Percentiles rank a stretch among this genome's conserved stretches.
phyloP scores from a whole-genome alignment of 1,140 invertebrate species.

The Drosophila pallidifrons region DNA sequence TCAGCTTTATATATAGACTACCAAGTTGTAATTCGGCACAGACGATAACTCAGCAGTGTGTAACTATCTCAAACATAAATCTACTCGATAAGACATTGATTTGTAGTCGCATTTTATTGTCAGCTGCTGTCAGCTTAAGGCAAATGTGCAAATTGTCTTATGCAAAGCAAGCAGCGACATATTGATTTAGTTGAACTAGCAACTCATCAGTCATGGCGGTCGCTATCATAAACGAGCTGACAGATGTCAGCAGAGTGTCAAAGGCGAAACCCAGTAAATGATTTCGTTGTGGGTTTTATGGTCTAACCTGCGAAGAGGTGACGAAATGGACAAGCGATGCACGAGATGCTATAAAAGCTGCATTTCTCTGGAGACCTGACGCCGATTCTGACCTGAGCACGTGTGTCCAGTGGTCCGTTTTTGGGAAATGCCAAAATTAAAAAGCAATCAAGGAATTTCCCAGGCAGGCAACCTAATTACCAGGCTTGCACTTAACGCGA shows the following conservation, averaged over 20 bases:
- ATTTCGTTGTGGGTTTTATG: slow-evolving; percentile 9
- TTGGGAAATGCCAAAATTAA: slow-evolving; percentile 61
- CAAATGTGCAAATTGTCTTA: slow-evolving; percentile 10
- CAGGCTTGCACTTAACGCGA: slow-evolving; percentile 21
- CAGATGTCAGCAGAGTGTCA: slow-evolving; percentile 28
- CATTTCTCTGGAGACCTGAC: no score
- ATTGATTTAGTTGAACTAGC: slow-evolving; percentile 6
- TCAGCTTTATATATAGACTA: slow-evolving; percentile 27
- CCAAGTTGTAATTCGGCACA: not conserved
- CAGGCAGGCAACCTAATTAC: slow-evolving; percentile 23
- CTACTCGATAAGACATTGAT: not conserved
- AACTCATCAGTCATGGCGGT: slow-evolving; percentile 6
- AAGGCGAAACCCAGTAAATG: no score
- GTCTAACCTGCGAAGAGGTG: slow-evolving; percentile 15
- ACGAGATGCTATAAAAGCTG: not conserved
- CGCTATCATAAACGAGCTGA: not conserved
- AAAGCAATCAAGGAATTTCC: slow-evolving; percentile 57
- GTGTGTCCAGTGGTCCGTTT: not conserved
- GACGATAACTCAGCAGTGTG: not conserved
- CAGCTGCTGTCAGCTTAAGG: slow-evolving; percentile 23
- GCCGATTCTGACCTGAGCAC: no score
- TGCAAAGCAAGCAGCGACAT: not conserved
- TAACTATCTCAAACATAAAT: not conserved
- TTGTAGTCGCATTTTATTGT: not conserved
- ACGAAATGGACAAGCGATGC: not conserved